These are phyloP conservation scores for Danaus chrysippus DNA, from an alignment of 2,888 invertebrate species.

Conservation along the genomic window DNA sequence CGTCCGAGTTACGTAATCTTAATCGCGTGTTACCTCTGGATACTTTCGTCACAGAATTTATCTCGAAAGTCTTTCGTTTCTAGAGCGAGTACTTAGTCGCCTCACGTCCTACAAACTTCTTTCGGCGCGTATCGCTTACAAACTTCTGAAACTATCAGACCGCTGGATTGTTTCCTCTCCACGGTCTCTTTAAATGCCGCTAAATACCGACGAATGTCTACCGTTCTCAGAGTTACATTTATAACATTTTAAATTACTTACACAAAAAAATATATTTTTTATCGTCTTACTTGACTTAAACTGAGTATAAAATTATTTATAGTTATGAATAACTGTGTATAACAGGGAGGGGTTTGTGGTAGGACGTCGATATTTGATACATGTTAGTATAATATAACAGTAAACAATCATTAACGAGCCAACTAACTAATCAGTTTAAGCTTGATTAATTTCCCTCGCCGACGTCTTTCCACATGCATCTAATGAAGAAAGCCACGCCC, in stretches of 20 bases:
- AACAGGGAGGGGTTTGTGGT: not conserved
- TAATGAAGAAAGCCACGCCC: constrained; percentile 63
- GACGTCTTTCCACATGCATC: constrained; percentile 47
- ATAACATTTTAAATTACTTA: constrained; percentile 2
- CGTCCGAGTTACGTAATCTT: constrained; percentile 32
- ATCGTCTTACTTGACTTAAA: not conserved
- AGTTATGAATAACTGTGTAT: not conserved
- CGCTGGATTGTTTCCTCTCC: constrained; percentile 27
- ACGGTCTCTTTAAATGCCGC: constrained; percentile 10
- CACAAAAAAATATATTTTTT: not conserved
- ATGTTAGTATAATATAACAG: not conserved
- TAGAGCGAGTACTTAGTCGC: constrained; percentile 39
- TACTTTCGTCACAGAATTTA: constrained; percentile 32
- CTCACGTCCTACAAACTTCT: constrained; percentile 65
- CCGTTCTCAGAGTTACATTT: not conserved
- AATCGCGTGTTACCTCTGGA: constrained; percentile 32
- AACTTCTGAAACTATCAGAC: constrained; percentile 55
- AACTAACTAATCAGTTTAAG: constrained; percentile 36
- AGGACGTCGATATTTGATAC: not conserved
- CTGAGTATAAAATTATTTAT: not conserved
- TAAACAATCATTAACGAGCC: constrained; percentile 30
- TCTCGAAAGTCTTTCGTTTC: constrained; percentile 28
- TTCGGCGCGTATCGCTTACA: constrained; percentile 57
- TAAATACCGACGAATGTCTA: constrained; percentile 9
- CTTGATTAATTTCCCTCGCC: constrained; percentile 58